Conservation (phyloP, 2,113 vertebrate species). For the Cricetomys ansorgei region DNA sequence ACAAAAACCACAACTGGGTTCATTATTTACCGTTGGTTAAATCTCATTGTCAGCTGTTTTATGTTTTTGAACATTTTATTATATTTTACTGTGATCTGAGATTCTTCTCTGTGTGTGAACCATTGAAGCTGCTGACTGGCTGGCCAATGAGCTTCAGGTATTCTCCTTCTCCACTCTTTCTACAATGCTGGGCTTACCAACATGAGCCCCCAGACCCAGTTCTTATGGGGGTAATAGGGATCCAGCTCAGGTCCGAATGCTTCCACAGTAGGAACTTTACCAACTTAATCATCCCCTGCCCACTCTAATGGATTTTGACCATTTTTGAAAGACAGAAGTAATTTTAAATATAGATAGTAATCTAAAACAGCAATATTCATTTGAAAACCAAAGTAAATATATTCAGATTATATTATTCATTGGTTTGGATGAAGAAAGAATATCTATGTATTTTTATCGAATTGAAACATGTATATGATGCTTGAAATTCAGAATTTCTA, state of each 20-base stretch:
- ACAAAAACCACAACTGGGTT: not conserved
- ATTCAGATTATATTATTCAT: not conserved
- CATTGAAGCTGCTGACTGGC: not conserved
- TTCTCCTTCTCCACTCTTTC: not conserved
- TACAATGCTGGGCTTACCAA: not conserved
- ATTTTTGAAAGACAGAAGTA: not conserved
- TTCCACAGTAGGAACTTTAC: not conserved
- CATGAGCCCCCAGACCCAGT: no score
- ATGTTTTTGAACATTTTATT: not conserved
- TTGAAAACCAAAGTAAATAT: constrained; percentile 5
- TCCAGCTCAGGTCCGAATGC: no score
- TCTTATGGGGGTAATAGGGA: not conserved
- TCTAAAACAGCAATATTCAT: not conserved
- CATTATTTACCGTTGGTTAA: not conserved
- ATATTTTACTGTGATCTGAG: not conserved
- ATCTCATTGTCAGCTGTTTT: not conserved
- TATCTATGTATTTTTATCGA: not conserved
- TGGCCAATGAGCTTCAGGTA: not conserved
- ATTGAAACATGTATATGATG: not conserved
- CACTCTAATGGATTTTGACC: not conserved
- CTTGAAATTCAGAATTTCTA: not conserved
- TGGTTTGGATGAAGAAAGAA: not conserved
- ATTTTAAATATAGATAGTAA: not conserved
- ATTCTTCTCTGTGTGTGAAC: not conserved
- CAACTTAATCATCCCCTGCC: not conserved